phyloP scores from a whole-genome alignment of 2,113 vertebrate species.

The Fregata magnificens region DNA sequence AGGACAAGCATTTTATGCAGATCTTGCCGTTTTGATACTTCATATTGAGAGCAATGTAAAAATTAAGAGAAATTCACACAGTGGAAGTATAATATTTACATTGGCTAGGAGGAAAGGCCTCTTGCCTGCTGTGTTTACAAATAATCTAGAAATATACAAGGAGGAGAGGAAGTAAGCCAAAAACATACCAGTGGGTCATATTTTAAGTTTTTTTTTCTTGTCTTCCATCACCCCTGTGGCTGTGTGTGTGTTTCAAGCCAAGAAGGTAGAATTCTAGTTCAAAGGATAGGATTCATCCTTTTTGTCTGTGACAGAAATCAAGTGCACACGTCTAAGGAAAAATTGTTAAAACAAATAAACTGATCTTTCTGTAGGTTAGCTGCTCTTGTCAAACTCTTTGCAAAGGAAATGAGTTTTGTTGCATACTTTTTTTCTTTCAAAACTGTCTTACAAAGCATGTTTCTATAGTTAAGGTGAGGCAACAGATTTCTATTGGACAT shows the following conservation, averaged over 20 bases:
- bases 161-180: not conserved
- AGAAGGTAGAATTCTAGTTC: not conserved
- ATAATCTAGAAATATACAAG: not conserved
- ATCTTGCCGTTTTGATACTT: not conserved
- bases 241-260: not conserved
- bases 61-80: not conserved
- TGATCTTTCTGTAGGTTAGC: not conserved
- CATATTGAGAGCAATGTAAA: not conserved
- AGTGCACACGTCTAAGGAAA: fast-evolving
- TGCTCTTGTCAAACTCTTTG: not conserved
- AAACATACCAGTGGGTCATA: fast-evolving
- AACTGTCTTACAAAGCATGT: not conserved
- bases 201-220: not conserved
- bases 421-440: not conserved
- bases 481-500: not conserved
- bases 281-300: not conserved
- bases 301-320: not conserved
- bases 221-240: fast-evolving
- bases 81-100: not conserved
- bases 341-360: not conserved
- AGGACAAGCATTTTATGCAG: not conserved
- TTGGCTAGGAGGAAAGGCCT: not conserved
- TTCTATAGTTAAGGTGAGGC: not conserved
- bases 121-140: not conserved
- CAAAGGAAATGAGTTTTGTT: not conserved